These are phyloP conservation scores for Hydrotaea diabolus DNA, from an alignment of 2,888 invertebrate species.

Conservation along the genomic window DNA sequence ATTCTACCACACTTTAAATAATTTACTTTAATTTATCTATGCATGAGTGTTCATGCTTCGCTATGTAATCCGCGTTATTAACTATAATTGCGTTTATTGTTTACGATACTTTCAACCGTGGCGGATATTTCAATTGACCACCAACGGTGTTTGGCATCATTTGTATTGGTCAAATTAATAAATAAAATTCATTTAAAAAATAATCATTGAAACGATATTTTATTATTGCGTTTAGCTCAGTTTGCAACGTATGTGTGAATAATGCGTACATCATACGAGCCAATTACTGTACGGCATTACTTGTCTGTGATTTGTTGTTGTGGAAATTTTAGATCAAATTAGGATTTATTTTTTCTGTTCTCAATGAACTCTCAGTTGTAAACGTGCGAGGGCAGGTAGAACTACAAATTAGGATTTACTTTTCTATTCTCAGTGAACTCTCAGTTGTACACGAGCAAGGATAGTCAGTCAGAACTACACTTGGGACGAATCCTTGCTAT, in stretches of 20 bases:
- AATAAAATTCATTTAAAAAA: constrained; percentile 6
- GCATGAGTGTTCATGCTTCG: neutral
- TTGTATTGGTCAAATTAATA: constrained; percentile 22
- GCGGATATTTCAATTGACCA: constrained; percentile 16
- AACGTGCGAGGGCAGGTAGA: too few relatives aligned
- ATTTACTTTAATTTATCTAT: neutral
- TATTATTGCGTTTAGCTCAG: neutral
- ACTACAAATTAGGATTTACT: too few relatives aligned
- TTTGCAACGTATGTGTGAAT: neutral
- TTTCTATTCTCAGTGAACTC: too few relatives aligned
- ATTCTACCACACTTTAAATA: neutral
- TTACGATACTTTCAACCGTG: neutral
- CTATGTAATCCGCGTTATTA: neutral
- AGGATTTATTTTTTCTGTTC: too few relatives aligned
- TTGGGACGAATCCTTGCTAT: too few relatives aligned
- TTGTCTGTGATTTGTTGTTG: too few relatives aligned
- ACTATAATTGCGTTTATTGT: neutral
- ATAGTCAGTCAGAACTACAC: too few relatives aligned
- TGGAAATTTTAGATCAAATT: too few relatives aligned
- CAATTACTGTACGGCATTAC: too few relatives aligned
- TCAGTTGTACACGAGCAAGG: too few relatives aligned
- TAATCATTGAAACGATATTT: constrained; percentile 17
- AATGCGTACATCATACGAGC: neutral
- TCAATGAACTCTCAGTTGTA: too few relatives aligned
- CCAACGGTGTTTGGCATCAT: constrained; percentile 6